phyloP scores from a whole-genome alignment of 2,113 vertebrate genomes.

The Salvelinus namaycush region DNA sequence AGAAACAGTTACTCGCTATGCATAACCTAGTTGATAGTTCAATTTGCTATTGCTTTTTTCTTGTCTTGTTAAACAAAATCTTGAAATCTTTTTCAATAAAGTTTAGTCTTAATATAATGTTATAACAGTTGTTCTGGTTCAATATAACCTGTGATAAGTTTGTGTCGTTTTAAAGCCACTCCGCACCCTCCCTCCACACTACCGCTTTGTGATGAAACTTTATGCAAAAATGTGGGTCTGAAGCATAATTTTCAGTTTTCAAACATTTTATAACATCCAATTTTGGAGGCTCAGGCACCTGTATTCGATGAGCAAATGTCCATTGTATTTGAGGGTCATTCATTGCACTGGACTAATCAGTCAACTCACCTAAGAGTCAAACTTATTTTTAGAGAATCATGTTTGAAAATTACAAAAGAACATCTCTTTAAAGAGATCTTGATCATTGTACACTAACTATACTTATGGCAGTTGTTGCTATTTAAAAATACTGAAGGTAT shows the following conservation, averaged over 20 bases:
- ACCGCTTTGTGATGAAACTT: constrained; percentile 83
- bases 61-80: constrained; percentile 99
- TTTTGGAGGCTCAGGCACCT: constrained; percentile 68
- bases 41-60: constrained; percentile 99
- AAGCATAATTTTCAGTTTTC: constrained; percentile 77
- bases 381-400: constrained; percentile 72
- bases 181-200: constrained; percentile 82
- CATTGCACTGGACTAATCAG: constrained; percentile 77
- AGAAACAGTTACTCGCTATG: constrained; percentile 99
- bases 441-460: constrained; percentile 72
- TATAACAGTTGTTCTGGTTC: constrained; percentile 99
- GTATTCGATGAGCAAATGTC: constrained; percentile 64
- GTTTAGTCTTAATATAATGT: constrained; percentile 99
- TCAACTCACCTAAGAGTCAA: constrained; percentile 68
- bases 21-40: constrained; percentile 99
- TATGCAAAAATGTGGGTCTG: constrained; percentile 85
- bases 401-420: constrained; percentile 74
- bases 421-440: constrained; percentile 72
- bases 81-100: constrained; percentile 99
- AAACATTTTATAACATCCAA: constrained; percentile 70
- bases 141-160: constrained; percentile 99
- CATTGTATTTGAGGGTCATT: constrained; percentile 74
- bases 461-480: constrained; percentile 73
- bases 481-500: constrained; percentile 73
- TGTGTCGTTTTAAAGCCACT: constrained; percentile 94